Evolutionary conservation across 2,888 invertebrate species (phyloP), one percentile per base, ranked within the genome.

Genomic region (Meiosimyza decipiens): DNA sequence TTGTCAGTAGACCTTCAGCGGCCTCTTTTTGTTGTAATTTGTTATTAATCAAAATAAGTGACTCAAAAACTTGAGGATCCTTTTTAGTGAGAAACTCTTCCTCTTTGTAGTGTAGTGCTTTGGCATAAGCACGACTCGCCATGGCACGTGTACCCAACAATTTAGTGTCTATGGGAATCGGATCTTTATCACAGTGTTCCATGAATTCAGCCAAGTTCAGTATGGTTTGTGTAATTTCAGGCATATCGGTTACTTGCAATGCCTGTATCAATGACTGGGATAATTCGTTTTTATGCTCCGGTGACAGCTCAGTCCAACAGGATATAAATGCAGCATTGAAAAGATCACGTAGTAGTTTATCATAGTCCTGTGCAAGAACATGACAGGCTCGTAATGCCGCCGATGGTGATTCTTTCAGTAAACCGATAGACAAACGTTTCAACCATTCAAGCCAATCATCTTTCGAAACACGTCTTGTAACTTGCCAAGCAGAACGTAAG

Each of bases 401-500:
- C 50, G 97, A 97, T 3, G 98, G 97, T 0, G 98, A 98, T 84
- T 98, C 97, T 78, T 97, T 97, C 11, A 99, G 89, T 49, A 99
- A 89, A 68, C 97, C 98, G 76, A 97, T 95, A 74, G 97, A 96
- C 73, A 99, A 89, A 59, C 96, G 91, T 59, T 96, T 90, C 67
- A 99, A 87, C 99, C 99, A 99, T 85, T 99, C 98, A 63, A 98
- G 89, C 99, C 99, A 99, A 87, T 99, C 99, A 81, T 99, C 99
- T 85, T 97, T 97, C 1, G 97, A 97, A 0, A 98, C 97, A 74
- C 97, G 90, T 70, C 96, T 90, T 47, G 94, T 94, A 1, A 96
- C 95, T n/a, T 95, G 94, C 95, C 97, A 96, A 0, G 96, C 95
- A 79, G 94, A 90, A 84, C 96, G 95, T 60, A 98, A 88, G 84